phyloP scores from a whole-genome alignment of 2,113 vertebrate species.

The Pardalotus punctatus region DNA sequence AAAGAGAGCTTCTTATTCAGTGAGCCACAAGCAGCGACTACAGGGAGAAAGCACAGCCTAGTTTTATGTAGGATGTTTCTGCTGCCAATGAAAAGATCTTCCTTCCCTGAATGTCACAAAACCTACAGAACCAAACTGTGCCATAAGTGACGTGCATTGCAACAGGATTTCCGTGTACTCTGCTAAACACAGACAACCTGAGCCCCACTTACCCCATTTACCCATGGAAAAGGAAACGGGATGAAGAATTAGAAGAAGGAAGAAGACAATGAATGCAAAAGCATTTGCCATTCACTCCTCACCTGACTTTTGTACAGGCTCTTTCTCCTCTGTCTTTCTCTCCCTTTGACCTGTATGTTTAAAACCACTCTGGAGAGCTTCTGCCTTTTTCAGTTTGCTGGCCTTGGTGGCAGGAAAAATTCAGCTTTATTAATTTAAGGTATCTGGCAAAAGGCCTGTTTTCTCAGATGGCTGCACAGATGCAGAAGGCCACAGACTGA shows the following conservation, averaged over 20 bases:
- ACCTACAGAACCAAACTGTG: not conserved
- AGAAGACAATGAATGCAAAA: not conserved
- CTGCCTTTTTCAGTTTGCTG: not conserved
- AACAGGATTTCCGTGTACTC: not conserved
- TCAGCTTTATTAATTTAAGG: not conserved
- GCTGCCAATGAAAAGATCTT: not conserved
- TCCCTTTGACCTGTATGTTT: not conserved
- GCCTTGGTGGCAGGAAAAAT: not conserved
- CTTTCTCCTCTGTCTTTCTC: not conserved
- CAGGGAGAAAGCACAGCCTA: not conserved
- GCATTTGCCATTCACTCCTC: not conserved
- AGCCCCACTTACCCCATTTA: not conserved
- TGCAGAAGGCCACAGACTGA: not conserved
- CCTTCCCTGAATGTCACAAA: not conserved
- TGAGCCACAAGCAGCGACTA: not conserved
- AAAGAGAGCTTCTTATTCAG: not conserved
- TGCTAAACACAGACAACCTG: not conserved
- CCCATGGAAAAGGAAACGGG: not conserved
- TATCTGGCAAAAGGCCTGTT: not conserved
- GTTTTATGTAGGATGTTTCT: not conserved
- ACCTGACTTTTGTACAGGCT: not conserved
- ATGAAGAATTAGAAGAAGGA: not conserved
- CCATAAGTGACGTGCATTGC: not conserved
- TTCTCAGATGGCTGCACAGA: not conserved
- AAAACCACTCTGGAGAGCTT: not conserved